A percentile compares a stretch with the other conserved stretches of the same genome.
Conservation (phyloP, 2,888 invertebrate species). For the Nomada goodeniana region DNA sequence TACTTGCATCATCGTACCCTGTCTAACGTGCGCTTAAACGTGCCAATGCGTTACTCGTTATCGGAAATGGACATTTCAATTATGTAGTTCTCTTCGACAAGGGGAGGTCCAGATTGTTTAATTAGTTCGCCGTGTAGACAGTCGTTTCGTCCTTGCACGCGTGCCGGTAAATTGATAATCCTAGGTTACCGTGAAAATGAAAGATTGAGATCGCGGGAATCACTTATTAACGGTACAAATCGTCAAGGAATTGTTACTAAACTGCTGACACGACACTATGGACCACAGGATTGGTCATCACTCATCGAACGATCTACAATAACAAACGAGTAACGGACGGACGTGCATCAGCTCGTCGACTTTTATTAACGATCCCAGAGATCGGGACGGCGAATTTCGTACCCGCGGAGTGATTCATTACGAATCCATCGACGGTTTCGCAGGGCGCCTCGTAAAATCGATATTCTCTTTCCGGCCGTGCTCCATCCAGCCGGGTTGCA, state of each 20-base stretch:
- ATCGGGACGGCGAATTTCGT: slow-evolving; percentile 42
- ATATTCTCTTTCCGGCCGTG: slow-evolving; percentile 49
- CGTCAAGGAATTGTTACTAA: no score
- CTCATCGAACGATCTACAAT: slow-evolving; percentile 3
- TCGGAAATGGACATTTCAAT: no score
- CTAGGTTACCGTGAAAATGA: slow-evolving; percentile 12
- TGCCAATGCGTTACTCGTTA: no score
- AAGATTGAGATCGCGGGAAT: background rate
- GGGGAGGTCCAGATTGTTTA: no score
- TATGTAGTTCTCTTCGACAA: no score
- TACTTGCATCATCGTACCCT: no score
- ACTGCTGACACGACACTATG: no score
- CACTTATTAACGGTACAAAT: no score
- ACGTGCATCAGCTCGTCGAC: slow-evolving; percentile 37
- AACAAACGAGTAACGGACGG: slow-evolving; percentile 29
- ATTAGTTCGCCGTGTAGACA: no score
- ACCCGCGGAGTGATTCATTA: slow-evolving; percentile 67
- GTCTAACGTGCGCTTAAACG: no score
- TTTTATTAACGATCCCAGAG: slow-evolving; percentile 67
- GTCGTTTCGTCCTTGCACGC: no score
- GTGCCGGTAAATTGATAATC: no score
- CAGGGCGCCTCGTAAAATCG: slow-evolving; percentile 62
- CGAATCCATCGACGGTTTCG: slow-evolving; percentile 63
- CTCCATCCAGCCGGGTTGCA: slow-evolving; percentile 44
- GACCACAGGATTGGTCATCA: slow-evolving; percentile 1